These are phyloP conservation scores for Rhopalosiphum nymphaeae DNA, from an alignment of 2,888 invertebrate genomes.

Conservation along the genomic window DNA sequence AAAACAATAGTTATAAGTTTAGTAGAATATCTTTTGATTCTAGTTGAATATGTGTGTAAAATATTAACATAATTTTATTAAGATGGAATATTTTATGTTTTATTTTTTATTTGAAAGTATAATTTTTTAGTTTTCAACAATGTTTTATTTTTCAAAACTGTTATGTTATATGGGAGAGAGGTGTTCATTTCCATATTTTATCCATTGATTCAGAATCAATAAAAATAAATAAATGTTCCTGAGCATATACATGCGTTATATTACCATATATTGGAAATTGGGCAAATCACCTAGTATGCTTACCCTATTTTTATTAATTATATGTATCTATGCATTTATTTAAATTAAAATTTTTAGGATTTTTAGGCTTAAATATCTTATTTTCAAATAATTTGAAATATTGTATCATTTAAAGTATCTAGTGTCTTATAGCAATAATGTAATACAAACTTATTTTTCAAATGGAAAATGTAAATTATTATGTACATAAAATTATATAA, in stretches of 20 bases:
- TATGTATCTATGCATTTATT: not conserved
- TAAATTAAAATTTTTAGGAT: not conserved
- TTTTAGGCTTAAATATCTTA: not conserved
- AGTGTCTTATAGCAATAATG: not conserved
- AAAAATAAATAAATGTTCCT: constrained; percentile 50
- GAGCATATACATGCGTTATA: not conserved
- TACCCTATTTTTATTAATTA: not conserved
- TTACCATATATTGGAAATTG: not conserved
- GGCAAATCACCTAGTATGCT: too few species aligned
- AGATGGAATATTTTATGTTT: constrained; percentile 30
- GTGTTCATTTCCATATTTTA: constrained; percentile 55
- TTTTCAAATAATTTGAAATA: not conserved
- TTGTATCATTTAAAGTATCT: not conserved
- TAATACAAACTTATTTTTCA: not conserved
- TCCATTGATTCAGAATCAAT: constrained; percentile 58
- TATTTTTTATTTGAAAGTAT: constrained; percentile 32
- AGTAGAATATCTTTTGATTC: not conserved
- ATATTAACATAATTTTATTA: constrained; percentile 13
- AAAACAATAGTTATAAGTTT: not conserved
- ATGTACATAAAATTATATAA: not conserved
- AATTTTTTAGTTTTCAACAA: constrained; percentile 44
- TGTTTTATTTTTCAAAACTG: constrained; percentile 39
- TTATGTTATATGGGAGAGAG: not conserved
- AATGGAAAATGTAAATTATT: not conserved
- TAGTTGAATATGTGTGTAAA: constrained; percentile 7